Conservation (phyloP, 2,113 vertebrate genomes). For the Datnioides undecimradiatus region DNA sequence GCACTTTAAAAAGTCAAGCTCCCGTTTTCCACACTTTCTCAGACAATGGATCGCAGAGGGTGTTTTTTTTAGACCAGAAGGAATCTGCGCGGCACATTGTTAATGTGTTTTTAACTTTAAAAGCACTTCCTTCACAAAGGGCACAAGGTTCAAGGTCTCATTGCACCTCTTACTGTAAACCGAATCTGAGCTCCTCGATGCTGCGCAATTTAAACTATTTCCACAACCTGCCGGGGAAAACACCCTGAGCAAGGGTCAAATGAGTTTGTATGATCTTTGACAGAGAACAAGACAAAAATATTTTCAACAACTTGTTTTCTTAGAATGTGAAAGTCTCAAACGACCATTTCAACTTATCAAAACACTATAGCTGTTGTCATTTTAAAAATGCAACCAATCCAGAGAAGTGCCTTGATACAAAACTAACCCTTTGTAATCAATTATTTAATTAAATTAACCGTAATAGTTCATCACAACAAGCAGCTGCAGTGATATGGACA, state of each 20-base stretch:
- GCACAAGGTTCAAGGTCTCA: slow-evolving; percentile 54
- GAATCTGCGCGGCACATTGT: slow-evolving; percentile 60
- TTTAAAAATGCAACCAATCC: not conserved
- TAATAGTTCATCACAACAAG: not conserved
- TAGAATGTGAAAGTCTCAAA: slow-evolving; percentile 3
- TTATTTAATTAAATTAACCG: not conserved
- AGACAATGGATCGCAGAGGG: slow-evolving; percentile 59
- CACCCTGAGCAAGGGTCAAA: slow-evolving; percentile 50
- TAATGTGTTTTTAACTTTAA: slow-evolving; percentile 60
- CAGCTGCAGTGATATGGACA: not conserved
- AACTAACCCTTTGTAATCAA: not conserved
- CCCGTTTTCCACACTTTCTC: slow-evolving; percentile 53
- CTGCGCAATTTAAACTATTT: slow-evolving; percentile 7
- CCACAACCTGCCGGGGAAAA: slow-evolving; percentile 40
- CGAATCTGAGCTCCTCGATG: slow-evolving; percentile 17
- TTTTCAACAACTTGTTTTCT: slow-evolving; percentile 37
- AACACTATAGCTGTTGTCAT: not conserved
- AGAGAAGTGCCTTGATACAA: not conserved
- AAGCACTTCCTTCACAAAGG: slow-evolving; percentile 63
- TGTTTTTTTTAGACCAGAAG: slow-evolving; percentile 71
- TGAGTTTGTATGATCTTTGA: slow-evolving; percentile 39
- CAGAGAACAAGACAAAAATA: slow-evolving; percentile 29
- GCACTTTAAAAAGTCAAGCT: slow-evolving; percentile 61
- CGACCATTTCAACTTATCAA: not conserved
- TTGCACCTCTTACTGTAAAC: slow-evolving; percentile 38